These are phyloP conservation scores for Calameuta idolon DNA, from an alignment of 2,888 invertebrate species.

Conservation along the genomic window DNA sequence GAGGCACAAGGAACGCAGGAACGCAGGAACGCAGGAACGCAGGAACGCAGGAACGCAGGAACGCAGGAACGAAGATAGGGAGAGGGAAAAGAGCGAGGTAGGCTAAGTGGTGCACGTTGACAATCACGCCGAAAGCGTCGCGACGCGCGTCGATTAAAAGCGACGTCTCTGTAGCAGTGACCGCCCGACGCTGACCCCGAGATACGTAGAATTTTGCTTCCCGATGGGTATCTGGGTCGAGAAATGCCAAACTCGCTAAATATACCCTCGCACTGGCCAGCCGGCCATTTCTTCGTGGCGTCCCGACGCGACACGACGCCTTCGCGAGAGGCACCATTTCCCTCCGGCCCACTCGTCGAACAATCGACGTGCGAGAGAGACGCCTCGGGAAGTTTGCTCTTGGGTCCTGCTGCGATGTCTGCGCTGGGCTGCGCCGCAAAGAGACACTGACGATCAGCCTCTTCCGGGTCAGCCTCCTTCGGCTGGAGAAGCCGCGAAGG, in stretches of 20 bases:
- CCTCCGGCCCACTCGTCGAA: background rate
- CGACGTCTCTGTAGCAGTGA: slow-evolving; percentile 32
- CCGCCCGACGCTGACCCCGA: slow-evolving; percentile 13
- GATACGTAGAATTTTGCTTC: slow-evolving; percentile 48
- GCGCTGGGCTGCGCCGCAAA: too few species aligned
- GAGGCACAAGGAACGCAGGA: slow-evolving; percentile 12
- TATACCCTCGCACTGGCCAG: slow-evolving; percentile 37
- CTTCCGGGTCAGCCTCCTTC: too few species aligned
- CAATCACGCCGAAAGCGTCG: too few species aligned
- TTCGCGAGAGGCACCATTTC: background rate
- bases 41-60: slow-evolving; percentile 10
- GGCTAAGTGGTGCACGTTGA: background rate
- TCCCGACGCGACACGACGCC: background rate
- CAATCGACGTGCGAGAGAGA: too few species aligned
- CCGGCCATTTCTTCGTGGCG: background rate
- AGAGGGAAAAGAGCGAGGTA: too few species aligned
- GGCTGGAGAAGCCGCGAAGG: too few species aligned
- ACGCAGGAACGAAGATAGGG: slow-evolving; percentile 11
- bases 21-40: background rate
- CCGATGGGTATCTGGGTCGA: slow-evolving; percentile 62
- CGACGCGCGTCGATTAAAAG: background rate
- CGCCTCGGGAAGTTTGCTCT: too few species aligned
- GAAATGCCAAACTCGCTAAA: slow-evolving; percentile 61
- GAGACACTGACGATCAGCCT: too few species aligned
- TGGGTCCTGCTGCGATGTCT: too few species aligned